Percentiles rank a stretch among this genome's conserved stretches.
Evolutionary conservation across 2,888 invertebrate genomes (phyloP).

Genomic region (Campoletis raptor): DNA sequence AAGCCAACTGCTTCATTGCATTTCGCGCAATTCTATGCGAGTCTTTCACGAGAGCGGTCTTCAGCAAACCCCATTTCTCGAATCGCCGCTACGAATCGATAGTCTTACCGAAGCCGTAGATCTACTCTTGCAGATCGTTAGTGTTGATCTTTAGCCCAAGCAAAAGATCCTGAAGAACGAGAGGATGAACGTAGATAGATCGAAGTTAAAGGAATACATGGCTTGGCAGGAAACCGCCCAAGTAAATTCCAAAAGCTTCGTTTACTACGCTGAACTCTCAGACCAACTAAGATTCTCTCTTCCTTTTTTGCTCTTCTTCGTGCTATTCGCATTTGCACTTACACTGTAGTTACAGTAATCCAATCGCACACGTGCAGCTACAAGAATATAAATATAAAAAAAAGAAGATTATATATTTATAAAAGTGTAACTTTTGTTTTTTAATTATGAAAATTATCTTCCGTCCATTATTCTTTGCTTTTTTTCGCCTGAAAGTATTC

Average conservation of each 20-base stretch:
- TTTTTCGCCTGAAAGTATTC: background rate
- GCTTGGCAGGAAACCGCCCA: conserved; percentile 60
- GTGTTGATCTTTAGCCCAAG: conserved; percentile 62
- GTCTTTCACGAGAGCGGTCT: conserved; percentile 39
- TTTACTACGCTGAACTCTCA: conserved; percentile 50
- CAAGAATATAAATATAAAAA: background rate
- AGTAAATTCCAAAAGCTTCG: conserved; percentile 66
- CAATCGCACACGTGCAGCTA: conserved; percentile 13
- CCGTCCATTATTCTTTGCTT: background rate
- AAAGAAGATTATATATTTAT: too few relatives aligned
- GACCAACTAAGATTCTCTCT: conserved; percentile 48
- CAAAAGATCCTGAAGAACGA: conserved; percentile 56
- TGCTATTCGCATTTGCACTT: conserved; percentile 17
- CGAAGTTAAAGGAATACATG: conserved; percentile 13
- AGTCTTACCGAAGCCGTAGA: conserved; percentile 56
- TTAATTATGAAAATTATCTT: too few relatives aligned
- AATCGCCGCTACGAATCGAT: conserved; percentile 66
- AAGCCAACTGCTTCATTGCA: conserved; percentile 33
- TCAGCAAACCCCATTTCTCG: conserved; percentile 60
- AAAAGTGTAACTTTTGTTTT: too few relatives aligned
- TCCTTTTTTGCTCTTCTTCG: conserved; percentile 22
- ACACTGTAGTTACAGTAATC: conserved; percentile 8
- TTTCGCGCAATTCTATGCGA: conserved; percentile 38
- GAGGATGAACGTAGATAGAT: conserved; percentile 36
- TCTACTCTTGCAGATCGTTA: conserved; percentile 66